Conservation (phyloP, 2,797 vertebrate species). For the Xenops minutus region DNA sequence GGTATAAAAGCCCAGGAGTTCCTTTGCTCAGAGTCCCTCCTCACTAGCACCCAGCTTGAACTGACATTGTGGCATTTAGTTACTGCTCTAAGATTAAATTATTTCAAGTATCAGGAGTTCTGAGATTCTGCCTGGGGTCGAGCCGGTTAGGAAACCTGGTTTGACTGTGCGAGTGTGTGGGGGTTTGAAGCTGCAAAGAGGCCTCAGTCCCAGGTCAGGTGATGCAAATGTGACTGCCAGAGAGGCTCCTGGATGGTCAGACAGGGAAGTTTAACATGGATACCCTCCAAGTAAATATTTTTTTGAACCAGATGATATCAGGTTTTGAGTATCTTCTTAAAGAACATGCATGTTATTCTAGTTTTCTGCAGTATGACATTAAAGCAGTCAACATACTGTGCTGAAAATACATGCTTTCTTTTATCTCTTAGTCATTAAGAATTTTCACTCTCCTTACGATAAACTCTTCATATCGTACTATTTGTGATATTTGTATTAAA, state of each 20-base stretch:
- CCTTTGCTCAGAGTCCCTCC: neutral
- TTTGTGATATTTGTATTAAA: neutral
- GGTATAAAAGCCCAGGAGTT: neutral
- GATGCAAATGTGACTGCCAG: neutral
- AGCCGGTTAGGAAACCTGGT: neutral
- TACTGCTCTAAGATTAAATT: neutral
- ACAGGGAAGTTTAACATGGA: fast-evolving
- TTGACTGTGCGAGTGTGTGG: neutral
- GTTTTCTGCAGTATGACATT: neutral
- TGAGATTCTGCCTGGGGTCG: neutral
- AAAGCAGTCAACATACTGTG: neutral
- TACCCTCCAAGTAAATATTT: neutral
- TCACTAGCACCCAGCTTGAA: fast-evolving
- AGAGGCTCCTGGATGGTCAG: neutral
- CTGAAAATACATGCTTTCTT: neutral
- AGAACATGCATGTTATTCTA: neutral
- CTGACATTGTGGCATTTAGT: neutral
- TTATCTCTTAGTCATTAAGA: neutral
- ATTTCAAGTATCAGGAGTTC: neutral
- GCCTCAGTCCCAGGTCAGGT: fast-evolving
- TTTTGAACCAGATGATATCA: neutral
- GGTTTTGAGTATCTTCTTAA: neutral
- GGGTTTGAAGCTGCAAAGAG: neutral
- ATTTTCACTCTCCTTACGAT: neutral
- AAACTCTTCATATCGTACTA: neutral